Base-by-base conservation (phyloP, 2,797 vertebrate genomes). In the Halcyon leucocephala region DNA sequence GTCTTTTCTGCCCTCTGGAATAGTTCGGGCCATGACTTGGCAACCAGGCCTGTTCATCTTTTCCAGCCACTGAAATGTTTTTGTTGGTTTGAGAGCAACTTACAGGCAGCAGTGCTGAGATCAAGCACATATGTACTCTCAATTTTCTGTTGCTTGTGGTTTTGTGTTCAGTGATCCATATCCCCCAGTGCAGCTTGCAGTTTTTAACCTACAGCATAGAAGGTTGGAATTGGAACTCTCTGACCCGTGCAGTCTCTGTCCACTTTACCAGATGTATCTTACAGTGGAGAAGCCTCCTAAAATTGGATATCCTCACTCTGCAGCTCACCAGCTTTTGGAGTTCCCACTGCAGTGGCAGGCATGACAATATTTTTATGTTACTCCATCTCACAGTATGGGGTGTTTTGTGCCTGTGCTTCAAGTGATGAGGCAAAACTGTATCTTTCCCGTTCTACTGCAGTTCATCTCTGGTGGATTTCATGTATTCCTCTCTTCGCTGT, bases 51-150 rank as follows among this genome's bases (percentile, higher is more conserved):
- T 72, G 81, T 64, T 97, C 96, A 97, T 95, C 97, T 97, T 97
- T 97, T 97, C 97, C 96, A 97, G 91, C 89, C 89, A 82, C 89
- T 69, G 78, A 69, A 77, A 81, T 94, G 72, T 82, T 97, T 95
- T 84, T 95, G 78, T 90, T 95, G 88, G 94, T 94, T 90, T 93
- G 52, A 74, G 72, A 94, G 77, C 74, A 89, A 93, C 94, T 93
- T n/a, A 39, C 70, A 96, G 92, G 80, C 91, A 84, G 91, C 91
- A 93, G 84, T 58, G 74, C 89, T 95, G 82, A 95, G 90, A 91
- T 77, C 89, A 93, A 69, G 72, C 76, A 93, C 87, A 52, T 82
- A 66, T 17, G 72, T 82, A 66, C 69, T 82, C 42, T 86, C 48
- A 61, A 81, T 70, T 84, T 93, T 67, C 76, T 91, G 64, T 33